Evolutionary conservation across 2,797 vertebrate genomes (phyloP).

Genomic region (Pantherophis alleghaniensis): DNA sequence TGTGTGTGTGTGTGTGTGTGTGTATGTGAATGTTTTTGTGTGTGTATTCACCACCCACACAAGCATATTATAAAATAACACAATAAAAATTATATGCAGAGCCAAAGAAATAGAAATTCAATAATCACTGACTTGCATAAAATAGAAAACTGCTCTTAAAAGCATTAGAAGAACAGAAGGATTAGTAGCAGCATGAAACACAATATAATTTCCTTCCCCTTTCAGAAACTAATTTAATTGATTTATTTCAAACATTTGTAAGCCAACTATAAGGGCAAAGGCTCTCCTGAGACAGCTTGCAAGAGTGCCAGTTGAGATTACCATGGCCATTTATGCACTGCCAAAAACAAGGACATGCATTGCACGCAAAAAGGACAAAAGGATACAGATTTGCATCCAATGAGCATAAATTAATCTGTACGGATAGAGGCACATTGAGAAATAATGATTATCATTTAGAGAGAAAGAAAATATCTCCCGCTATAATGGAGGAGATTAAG

Average conservation of each 20-base stretch:
- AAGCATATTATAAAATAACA: not conserved
- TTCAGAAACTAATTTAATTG: not conserved
- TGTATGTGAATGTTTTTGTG: not conserved
- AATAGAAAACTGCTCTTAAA: not conserved
- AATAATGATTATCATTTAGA: not conserved
- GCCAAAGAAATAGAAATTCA: not conserved
- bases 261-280: not conserved
- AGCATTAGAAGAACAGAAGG: not conserved
- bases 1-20: not conserved
- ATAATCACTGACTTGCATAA: not conserved
- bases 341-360: not conserved
- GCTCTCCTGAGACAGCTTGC: not conserved
- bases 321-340: not conserved
- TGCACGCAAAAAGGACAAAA: not conserved
- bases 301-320: not conserved
- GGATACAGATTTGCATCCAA: not conserved
- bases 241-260: not conserved
- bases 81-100: not conserved
- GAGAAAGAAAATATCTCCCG: not conserved
- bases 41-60: not conserved
- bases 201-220: not conserved
- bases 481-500: not conserved
- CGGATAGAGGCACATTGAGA: not conserved
- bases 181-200: not conserved
- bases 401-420: not conserved